These are phyloP conservation scores for Parazoanthus swiftii DNA, from an alignment of 92 coral and sea anemone species.

Conservation along the genomic window DNA sequence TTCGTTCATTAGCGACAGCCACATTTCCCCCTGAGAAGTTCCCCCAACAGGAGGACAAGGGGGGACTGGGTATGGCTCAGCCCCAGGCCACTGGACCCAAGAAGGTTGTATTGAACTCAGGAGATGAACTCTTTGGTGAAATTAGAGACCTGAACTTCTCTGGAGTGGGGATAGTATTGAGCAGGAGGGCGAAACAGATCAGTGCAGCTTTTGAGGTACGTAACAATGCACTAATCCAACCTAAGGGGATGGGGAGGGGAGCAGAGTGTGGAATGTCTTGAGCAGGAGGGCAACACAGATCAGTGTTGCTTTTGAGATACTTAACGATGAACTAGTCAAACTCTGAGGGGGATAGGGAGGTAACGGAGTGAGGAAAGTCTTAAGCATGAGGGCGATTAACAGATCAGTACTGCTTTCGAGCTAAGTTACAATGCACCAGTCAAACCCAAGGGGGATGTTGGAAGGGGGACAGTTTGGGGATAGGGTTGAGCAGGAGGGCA, in stretches of 20 bases:
- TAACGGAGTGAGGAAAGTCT: conserved; percentile 77
- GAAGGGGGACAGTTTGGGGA: conserved; percentile 70
- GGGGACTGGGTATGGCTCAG: conserved; percentile 60
- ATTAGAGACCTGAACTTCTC: conserved; percentile 95
- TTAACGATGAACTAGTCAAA: not conserved
- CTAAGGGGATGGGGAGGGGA: no score
- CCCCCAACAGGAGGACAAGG: conserved; percentile 89
- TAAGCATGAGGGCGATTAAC: conserved; percentile 87
- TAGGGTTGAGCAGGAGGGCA: conserved; percentile 82
- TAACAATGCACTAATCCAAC: not conserved
- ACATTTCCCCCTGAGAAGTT: conserved; percentile 92
- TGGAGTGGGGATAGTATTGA: conserved; percentile 91
- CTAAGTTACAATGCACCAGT: conserved; percentile 34
- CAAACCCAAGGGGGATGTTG: no score
- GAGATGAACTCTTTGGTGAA: conserved; percentile 85
- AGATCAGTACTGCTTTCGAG: conserved; percentile 98
- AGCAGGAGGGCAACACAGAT: conserved; percentile 93
- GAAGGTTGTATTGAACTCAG: conserved; percentile 90
- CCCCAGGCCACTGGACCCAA: conserved; percentile 85
- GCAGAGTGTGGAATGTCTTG: conserved; percentile 86
- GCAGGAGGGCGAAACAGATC: conserved; percentile 91
- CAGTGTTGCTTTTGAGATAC: conserved; percentile 96
- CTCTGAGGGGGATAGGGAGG: no score
- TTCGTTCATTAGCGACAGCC: conserved; percentile 78
- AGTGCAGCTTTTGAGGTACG: conserved; percentile 97